Evolutionary conservation across 2,888 invertebrate genomes (phyloP).

Genomic region (Keiferia lycopersicella): DNA sequence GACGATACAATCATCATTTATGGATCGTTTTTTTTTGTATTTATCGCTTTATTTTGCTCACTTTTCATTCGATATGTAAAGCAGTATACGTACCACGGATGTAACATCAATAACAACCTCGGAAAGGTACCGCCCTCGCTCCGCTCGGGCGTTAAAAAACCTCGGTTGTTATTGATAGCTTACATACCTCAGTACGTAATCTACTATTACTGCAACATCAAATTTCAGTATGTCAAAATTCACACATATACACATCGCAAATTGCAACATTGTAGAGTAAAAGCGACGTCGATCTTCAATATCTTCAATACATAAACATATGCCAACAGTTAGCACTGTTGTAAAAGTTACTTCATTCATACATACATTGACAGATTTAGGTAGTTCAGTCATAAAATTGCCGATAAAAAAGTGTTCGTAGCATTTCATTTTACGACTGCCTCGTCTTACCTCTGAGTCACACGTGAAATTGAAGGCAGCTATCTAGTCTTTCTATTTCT

Average conservation of each 20-base stretch:
- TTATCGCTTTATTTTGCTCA: too few relatives aligned
- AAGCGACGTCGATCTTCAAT: background rate
- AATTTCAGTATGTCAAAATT: background rate
- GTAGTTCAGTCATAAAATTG: background rate
- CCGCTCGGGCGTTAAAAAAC: too few relatives aligned
- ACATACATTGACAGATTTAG: conserved; percentile 11
- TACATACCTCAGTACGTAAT: too few relatives aligned
- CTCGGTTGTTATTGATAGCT: too few relatives aligned
- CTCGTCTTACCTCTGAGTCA: conserved; percentile 15
- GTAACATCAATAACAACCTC: too few relatives aligned
- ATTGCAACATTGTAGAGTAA: conserved; percentile 3
- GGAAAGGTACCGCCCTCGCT: too few relatives aligned
- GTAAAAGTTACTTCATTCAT: conserved; percentile 16
- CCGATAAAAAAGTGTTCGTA: conserved; percentile 6
- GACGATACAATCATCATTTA: too few relatives aligned
- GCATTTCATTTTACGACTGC: conserved; percentile 6
- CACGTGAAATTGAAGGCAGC: conserved; percentile 24
- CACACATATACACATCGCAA: background rate
- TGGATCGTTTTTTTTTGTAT: too few relatives aligned
- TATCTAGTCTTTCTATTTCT: conserved; percentile 46
- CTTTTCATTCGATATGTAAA: too few relatives aligned
- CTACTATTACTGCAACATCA: background rate
- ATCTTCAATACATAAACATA: background rate
- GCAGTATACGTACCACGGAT: too few relatives aligned
- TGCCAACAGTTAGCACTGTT: conserved; percentile 1